Conservation (phyloP, 2,113 vertebrate species). For the Thamnophis sirtalis region DNA sequence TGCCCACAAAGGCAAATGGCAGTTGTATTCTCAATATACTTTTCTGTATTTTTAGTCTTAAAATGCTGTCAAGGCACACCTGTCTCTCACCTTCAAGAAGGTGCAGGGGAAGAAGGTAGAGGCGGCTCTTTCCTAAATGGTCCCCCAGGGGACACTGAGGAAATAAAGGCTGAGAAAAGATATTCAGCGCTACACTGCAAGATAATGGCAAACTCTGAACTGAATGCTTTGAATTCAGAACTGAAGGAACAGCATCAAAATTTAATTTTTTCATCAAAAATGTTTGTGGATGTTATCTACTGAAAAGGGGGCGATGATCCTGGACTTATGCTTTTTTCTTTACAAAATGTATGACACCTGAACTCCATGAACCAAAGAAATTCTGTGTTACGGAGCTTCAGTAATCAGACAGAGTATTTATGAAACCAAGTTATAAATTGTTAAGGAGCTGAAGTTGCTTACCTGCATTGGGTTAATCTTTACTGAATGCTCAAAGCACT, state of each 20-base stretch:
- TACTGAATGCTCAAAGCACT: constrained; percentile 88
- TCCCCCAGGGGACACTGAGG: neutral
- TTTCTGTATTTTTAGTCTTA: neutral
- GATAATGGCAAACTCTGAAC: neutral
- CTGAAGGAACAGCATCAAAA: neutral
- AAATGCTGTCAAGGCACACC: neutral
- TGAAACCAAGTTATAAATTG: rapidly evolving
- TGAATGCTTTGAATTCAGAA: neutral
- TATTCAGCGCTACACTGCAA: neutral
- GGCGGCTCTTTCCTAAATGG: neutral
- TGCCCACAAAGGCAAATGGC: neutral
- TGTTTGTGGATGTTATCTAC: neutral
- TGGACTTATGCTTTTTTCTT: neutral
- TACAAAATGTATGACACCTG: neutral
- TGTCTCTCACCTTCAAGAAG: neutral
- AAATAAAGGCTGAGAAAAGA: neutral
- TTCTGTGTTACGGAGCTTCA: neutral
- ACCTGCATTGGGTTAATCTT: constrained; percentile 92
- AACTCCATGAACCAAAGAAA: neutral
- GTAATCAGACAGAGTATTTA: neutral
- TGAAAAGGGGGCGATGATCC: neutral
- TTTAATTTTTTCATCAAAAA: neutral
- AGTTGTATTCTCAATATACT: neutral
- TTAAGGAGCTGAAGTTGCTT: neutral
- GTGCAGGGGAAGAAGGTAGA: neutral